Evolutionary conservation across 2,888 invertebrate species (phyloP).

Genomic region (Choreutis nemorana): DNA sequence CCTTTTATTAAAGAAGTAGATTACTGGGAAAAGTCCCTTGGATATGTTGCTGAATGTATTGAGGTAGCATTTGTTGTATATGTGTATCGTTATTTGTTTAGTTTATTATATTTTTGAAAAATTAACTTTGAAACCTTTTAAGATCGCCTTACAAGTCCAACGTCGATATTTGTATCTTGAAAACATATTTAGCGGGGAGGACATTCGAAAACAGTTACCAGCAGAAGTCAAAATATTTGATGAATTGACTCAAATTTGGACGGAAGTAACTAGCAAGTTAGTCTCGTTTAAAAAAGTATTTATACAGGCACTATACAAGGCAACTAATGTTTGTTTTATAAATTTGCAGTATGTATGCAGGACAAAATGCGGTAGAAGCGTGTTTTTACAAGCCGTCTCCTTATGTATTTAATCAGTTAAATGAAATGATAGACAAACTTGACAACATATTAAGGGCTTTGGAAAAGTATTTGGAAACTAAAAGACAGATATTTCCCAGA

Average conservation of each 20-base stretch:
- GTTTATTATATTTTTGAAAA: background rate
- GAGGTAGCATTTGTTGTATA: conserved; percentile 57
- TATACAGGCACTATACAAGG: too few relatives aligned
- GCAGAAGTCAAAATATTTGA: conserved; percentile 79
- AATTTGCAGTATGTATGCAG: conserved; percentile 50
- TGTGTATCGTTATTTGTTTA: background rate
- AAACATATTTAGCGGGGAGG: conserved; percentile 88
- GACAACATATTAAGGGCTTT: conserved; percentile 84
- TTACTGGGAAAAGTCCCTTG: conserved; percentile 85
- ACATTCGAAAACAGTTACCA: conserved; percentile 85
- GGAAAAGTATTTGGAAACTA: conserved; percentile 87
- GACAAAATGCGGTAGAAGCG: conserved; percentile 68
- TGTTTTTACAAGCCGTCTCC: conserved; percentile 69
- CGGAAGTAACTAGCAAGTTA: conserved; percentile 68
- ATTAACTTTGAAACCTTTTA: too few relatives aligned
- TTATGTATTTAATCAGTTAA: conserved; percentile 72
- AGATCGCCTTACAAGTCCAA: conserved; percentile 79
- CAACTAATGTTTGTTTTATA: background rate
- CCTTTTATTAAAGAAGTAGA: conserved; percentile 86
- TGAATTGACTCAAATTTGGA: conserved; percentile 75
- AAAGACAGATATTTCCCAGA: conserved; percentile 85
- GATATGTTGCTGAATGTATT: conserved; percentile 81
- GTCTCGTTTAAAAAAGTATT: conserved; percentile 18
- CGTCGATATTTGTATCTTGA: conserved; percentile 87
- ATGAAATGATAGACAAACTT: conserved; percentile 75